Evolutionary conservation across 1,140 invertebrate species (phyloP).

Genomic region (Glomeris maerens): DNA sequence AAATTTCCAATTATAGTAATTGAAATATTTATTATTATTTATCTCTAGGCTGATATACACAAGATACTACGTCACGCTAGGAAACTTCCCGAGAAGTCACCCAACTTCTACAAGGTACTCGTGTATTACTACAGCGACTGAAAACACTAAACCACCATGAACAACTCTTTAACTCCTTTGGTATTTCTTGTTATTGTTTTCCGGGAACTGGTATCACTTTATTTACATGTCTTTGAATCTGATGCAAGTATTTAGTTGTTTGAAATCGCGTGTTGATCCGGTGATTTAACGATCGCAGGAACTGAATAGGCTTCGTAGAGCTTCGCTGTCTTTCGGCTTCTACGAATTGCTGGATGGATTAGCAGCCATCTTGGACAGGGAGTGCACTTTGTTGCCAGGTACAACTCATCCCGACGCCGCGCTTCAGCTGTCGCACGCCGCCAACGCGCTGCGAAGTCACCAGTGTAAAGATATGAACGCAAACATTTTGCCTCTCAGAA

Average conservation of each 20-base stretch:
- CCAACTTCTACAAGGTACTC: conserved; percentile 80
- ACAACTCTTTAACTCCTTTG: background rate
- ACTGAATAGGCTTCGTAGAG: conserved; percentile 71
- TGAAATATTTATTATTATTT: conserved; percentile 4
- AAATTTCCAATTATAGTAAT: too few species aligned
- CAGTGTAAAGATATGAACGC: conserved; percentile 43
- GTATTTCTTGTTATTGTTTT: background rate
- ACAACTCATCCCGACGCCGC: conserved; percentile 72
- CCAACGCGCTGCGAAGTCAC: conserved; percentile 47
- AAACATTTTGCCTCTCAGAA: conserved; percentile 46
- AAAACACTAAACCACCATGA: too few species aligned
- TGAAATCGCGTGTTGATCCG: too few species aligned
- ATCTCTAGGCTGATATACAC: conserved; percentile 67
- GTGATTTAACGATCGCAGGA: too few species aligned
- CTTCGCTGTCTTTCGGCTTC: conserved; percentile 68
- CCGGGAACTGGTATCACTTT: background rate
- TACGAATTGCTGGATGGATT: conserved; percentile 36
- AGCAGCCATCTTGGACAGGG: conserved; percentile 63
- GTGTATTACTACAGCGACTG: too few species aligned
- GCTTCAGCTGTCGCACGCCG: conserved; percentile 76
- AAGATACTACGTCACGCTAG: conserved; percentile 85
- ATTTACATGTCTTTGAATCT: too few species aligned
- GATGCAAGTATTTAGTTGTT: too few species aligned
- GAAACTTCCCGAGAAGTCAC: conserved; percentile 89
- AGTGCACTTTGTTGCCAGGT: conserved; percentile 62